Evolutionary conservation across 2,113 vertebrate genomes (phyloP).

Genomic region (Vombatus ursinus): DNA sequence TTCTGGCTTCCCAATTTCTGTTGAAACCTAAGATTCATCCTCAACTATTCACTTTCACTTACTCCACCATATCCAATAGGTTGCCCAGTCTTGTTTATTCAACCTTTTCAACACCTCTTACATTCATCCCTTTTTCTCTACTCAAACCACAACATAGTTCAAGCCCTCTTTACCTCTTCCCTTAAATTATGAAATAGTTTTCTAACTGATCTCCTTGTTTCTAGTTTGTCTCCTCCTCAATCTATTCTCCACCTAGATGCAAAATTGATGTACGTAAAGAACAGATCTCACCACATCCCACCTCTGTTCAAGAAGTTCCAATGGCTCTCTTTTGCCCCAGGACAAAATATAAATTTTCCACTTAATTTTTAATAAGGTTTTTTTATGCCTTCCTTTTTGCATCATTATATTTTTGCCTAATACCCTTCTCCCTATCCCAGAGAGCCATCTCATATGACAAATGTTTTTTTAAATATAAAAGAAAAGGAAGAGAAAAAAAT

Average conservation of each 20-base stretch:
- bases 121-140: not conserved
- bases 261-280: not conserved
- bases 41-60: not conserved
- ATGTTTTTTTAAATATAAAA: not conserved
- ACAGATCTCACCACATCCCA: not conserved
- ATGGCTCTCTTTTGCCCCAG: not conserved
- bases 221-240: not conserved
- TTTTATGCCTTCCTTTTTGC: not conserved
- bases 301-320: not conserved
- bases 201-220: not conserved
- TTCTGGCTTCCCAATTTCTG: not conserved
- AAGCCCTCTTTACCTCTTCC: not conserved
- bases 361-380: not conserved
- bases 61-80: not conserved
- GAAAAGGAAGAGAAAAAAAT: not conserved
- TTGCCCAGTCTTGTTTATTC: not conserved
- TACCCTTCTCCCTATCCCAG: not conserved
- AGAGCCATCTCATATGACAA: not conserved
- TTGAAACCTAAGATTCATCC: not conserved
- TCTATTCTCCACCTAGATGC: not conserved
- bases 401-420: not conserved
- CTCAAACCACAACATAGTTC: not conserved
- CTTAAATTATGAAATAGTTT: not conserved
- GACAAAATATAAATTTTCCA: not conserved
- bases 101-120: not conserved